These are phyloP conservation scores for Nezara viridula DNA, from an alignment of 2,888 invertebrate species.

Conservation along the genomic window DNA sequence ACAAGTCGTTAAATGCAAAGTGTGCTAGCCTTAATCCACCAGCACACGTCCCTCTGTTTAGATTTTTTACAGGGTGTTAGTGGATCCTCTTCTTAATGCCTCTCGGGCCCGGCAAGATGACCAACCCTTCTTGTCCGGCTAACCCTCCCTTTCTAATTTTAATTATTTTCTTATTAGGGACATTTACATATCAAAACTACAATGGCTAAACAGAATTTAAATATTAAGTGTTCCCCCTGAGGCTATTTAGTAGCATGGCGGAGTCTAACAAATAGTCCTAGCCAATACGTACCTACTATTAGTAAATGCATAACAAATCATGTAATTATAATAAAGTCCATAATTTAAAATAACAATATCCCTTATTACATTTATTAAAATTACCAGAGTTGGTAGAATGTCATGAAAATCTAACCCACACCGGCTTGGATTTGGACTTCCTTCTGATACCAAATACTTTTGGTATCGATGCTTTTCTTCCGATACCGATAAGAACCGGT, in stretches of 20 bases:
- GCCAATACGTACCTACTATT: no score
- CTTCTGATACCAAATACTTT: no score
- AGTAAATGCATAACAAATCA: no score
- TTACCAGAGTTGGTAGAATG: no score
- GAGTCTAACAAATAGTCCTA: background rate
- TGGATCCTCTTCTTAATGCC: slow-evolving; percentile 47
- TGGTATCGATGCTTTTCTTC: no score
- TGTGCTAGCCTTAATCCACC: slow-evolving; percentile 60
- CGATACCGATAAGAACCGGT: no score
- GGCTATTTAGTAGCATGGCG: background rate
- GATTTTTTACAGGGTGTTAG: slow-evolving; percentile 57
- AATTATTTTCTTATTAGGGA: slow-evolving; percentile 9
- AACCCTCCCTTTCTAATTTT: background rate
- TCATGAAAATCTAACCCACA: no score
- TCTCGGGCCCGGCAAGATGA: background rate
- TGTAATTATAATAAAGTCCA: no score
- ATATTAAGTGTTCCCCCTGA: background rate
- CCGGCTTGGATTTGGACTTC: no score
- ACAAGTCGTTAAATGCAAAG: slow-evolving; percentile 64
- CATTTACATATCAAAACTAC: slow-evolving; percentile 11
- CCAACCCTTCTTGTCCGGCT: slow-evolving; percentile 40
- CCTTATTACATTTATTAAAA: no score
- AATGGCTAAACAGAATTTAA: background rate
- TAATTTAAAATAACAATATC: no score
- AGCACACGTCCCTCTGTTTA: slow-evolving; percentile 63